Percentiles rank a stretch among this genome's conserved stretches.
phyloP scores from a whole-genome alignment of 2,113 vertebrate species.

The Nymphicus hollandicus region DNA sequence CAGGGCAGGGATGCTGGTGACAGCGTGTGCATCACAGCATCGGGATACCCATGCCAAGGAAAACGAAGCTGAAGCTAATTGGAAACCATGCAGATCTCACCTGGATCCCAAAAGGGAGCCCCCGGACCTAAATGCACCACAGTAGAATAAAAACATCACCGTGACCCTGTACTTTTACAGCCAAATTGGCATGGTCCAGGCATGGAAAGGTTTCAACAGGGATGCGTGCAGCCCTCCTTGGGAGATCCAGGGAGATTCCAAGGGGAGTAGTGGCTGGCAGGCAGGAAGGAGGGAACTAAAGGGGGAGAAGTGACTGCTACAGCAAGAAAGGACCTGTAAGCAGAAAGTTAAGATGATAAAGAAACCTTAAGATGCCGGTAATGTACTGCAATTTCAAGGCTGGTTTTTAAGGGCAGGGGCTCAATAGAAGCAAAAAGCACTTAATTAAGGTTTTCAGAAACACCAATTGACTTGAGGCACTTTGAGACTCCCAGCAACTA shows the following conservation, averaged over 20 bases:
- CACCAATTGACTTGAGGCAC: not conserved
- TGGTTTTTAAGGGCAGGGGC: conserved; percentile 1
- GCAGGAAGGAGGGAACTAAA: not conserved
- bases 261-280: accelerated
- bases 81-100: not conserved
- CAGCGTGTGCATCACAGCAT: accelerated
- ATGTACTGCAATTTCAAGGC: not conserved
- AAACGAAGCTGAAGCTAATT: not conserved
- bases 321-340: not conserved
- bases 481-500: not conserved
- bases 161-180: not conserved
- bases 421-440: not conserved
- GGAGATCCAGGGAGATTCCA: not conserved
- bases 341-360: not conserved
- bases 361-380: not conserved
- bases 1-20: not conserved
- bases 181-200: not conserved
- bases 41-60: accelerated
- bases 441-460: conserved; percentile 36
- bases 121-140: accelerated
- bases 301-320: not conserved
- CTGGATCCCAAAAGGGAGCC: not conserved
- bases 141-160: accelerated
- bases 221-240: not conserved
- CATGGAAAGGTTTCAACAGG: not conserved